Percentiles rank a stretch among this genome's conserved stretches.
Conservation (phyloP, 64 coral and sea anemone species). For the Montipora foliosa region DNA sequence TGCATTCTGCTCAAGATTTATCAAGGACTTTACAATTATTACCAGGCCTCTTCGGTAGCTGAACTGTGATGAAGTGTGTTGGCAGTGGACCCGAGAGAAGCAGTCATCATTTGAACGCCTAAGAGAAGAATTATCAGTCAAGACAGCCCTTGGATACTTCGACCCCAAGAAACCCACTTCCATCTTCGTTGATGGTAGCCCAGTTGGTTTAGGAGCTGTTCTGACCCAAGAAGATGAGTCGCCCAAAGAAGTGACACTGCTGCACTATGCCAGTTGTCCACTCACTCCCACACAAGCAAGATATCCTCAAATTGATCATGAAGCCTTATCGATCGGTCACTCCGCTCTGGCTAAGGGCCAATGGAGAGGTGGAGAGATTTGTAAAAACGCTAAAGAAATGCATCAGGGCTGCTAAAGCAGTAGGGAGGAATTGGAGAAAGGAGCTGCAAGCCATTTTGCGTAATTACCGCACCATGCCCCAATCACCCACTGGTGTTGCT, state of each 20-base stretch:
- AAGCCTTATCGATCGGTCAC: not conserved
- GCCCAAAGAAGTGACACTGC: not conserved
- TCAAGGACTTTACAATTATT: too few relatives aligned
- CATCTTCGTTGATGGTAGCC: constrained; percentile 53
- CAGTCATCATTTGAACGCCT: constrained; percentile 57
- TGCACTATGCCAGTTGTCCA: constrained; percentile 25
- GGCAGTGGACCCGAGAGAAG: constrained; percentile 49
- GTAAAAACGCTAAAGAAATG: too few relatives aligned
- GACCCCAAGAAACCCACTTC: constrained; percentile 43
- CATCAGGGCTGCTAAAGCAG: too few relatives aligned
- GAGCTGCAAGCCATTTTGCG: too few relatives aligned
- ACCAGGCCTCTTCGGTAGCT: not conserved
- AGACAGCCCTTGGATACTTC: constrained; percentile 43
- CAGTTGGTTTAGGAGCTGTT: too few relatives aligned
- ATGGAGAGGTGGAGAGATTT: too few relatives aligned
- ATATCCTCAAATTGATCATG: too few relatives aligned
- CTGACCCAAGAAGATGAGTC: constrained; percentile 44
- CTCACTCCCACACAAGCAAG: not conserved
- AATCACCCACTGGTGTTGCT: too few relatives aligned
- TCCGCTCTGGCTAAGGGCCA: constrained; percentile 21
- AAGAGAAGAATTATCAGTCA: constrained; percentile 26
- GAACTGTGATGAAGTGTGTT: constrained; percentile 28
- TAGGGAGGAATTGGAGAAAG: too few relatives aligned
- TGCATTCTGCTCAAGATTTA: too few relatives aligned
- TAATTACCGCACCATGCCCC: too few relatives aligned